Base-by-base conservation (phyloP, 2,888 invertebrate genomes). In the Drosophila colorata region DNA sequence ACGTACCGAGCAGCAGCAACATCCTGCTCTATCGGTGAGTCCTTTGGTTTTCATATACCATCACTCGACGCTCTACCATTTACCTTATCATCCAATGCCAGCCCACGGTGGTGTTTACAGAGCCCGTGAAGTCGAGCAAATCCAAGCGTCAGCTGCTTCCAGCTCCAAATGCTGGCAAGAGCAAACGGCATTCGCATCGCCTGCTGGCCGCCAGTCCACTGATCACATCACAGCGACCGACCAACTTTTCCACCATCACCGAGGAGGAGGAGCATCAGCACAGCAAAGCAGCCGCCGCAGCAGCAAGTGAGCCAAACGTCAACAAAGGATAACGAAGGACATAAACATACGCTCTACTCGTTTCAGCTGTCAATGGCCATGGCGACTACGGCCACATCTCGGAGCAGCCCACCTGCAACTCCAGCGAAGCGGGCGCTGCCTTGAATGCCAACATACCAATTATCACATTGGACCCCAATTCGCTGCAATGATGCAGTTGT, bases 11-110 rank as follows among this genome's bases (percentile, higher is more conserved):
- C 96, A 5, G 48, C 74, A 47, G 11, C 74, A 64, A 20, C 70
- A 81, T 43, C 58, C 93, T 11, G 49, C 63, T 96, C 52, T 96
- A 96, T 18, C 95, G 95, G 76, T 47, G 95, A 70, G 90, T 77
- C 57, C 44, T 18, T 20, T 2, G n/a, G 16, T 3, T n/a, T 31
- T 13, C 13, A 47, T 18, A 44, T 14, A 11, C 11, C 31, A 13
- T 9, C 28, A 14, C 13, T 1, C 18, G 2, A n/a, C 25, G 16
- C 18, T 16, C 31, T 28, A 7, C 7, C 28, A 13, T 4, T 13
- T 13, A 9, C 14, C 2, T 14, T 5, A 7, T 1, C 7, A n/a
- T 44, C 23, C 33, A 40, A 63, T 14, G 13, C 14, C 9, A 85
- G 84, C 80, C 76, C 28, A 66, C 67, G 31, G 89, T 85, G 35